phyloP scores from a whole-genome alignment of 2,113 vertebrate genomes.

The Tupaia tana region DNA sequence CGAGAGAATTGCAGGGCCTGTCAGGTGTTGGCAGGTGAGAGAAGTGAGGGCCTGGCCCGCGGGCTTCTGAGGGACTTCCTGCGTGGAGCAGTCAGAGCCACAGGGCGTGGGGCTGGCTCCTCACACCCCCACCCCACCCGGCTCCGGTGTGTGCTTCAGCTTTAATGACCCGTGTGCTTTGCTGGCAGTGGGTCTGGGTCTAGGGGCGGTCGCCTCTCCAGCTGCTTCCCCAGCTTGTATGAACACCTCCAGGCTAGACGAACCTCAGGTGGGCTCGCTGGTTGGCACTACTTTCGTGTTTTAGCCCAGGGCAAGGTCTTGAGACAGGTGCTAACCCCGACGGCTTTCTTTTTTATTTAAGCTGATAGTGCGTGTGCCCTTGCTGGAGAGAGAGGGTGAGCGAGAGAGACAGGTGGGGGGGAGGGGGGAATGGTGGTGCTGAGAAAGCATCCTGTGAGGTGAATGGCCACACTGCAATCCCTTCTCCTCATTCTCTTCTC shows the following conservation, averaged over 20 bases:
- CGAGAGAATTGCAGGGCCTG: not conserved
- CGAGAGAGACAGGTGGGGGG: too few relatives aligned
- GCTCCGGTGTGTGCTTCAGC: not conserved
- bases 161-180: not conserved
- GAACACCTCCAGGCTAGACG: not conserved
- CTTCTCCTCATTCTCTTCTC: too few relatives aligned
- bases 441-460: too few relatives aligned
- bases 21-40: too few relatives aligned
- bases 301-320: not conserved
- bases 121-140: not conserved
- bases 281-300: not conserved
- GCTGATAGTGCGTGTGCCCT: too few relatives aligned
- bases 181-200: rapidly evolving
- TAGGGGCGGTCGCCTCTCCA: not conserved
- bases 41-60: rapidly evolving
- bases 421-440: too few relatives aligned
- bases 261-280: not conserved
- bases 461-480: too few relatives aligned
- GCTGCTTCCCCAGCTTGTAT: not conserved
- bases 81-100: not conserved
- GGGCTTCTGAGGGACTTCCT: not conserved
- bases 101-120: not conserved
- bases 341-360: too few relatives aligned
- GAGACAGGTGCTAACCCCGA: not conserved
- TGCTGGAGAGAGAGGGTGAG: too few relatives aligned